phyloP scores from a whole-genome alignment of 2,797 vertebrate genomes.

The Gouania willdenowi region DNA sequence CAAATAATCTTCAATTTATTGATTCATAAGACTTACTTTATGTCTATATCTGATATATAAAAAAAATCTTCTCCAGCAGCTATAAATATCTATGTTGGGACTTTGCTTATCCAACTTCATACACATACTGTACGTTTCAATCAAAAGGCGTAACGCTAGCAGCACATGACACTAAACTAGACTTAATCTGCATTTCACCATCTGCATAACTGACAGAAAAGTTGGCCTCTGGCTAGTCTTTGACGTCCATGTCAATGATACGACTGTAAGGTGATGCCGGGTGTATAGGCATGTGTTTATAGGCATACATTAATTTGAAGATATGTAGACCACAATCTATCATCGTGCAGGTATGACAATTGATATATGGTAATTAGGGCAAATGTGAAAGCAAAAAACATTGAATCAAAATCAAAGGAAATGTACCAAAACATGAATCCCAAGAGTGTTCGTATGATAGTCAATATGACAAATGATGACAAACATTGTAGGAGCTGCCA shows the following conservation, averaged over 20 bases:
- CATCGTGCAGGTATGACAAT: constrained; percentile 13
- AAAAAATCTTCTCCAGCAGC: no score
- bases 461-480: neutral
- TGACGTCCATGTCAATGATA: constrained; percentile 6
- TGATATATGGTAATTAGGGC: constrained; percentile 4
- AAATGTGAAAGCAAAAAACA: neutral
- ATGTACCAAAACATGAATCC: neutral
- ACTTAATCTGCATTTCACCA: neutral
- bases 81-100: no score
- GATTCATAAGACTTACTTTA: no score
- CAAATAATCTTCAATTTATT: no score
- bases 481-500: neutral
- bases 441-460: neutral
- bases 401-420: neutral
- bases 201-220: constrained; percentile 18
- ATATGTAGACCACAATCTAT: constrained; percentile 5
- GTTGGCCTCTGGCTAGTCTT: constrained; percentile 5
- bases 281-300: neutral
- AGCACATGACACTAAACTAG: constrained; percentile 7
- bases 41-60: no score
- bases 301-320: neutral
- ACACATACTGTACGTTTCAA: no score
- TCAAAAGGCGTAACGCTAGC: neutral
- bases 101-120: no score
- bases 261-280: neutral